Conservation (phyloP, 23 tunicate genomes). For the Styela plicata region DNA sequence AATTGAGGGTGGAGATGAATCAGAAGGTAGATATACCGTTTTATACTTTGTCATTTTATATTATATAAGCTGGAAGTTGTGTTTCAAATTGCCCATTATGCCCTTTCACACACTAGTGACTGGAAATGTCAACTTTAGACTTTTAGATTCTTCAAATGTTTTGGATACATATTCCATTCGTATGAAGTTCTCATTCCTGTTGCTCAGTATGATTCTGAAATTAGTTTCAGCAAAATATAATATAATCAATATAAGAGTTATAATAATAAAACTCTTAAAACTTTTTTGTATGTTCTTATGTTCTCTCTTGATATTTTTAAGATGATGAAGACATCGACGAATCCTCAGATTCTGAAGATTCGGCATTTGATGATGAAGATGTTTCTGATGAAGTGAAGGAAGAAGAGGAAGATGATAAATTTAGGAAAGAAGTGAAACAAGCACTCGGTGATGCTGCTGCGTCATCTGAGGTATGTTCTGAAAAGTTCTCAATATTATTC, state of each 20-base stretch:
- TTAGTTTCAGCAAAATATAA: no score
- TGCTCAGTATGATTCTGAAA: no score
- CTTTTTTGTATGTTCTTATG: neutral
- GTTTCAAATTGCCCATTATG: no score
- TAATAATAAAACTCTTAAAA: no score
- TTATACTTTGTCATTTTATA: neutral
- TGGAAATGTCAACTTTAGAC: no score
- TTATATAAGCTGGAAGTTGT: neutral
- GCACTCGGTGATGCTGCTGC: slow-evolving; percentile 83
- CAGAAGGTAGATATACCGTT: neutral
- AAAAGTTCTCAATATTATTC: no score
- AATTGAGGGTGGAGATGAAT: neutral
- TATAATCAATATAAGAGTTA: no score
- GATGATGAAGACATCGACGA: slow-evolving; percentile 12
- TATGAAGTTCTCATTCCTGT: no score
- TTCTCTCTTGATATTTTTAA: neutral
- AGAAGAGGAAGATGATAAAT: slow-evolving; percentile 45
- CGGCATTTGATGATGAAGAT: slow-evolving; percentile 38
- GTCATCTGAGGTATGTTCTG: slow-evolving; percentile 47
- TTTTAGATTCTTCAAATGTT: no score
- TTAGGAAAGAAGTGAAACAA: slow-evolving; percentile 54
- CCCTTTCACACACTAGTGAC: no score
- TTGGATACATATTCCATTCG: no score
- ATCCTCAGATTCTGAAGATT: slow-evolving; percentile 29
- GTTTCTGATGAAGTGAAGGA: slow-evolving; percentile 21